Evolutionary conservation across 2,113 vertebrate species (phyloP), one percentile per base, ranked within the genome.

Genomic region (Pseudorectes ferrugineus): DNA sequence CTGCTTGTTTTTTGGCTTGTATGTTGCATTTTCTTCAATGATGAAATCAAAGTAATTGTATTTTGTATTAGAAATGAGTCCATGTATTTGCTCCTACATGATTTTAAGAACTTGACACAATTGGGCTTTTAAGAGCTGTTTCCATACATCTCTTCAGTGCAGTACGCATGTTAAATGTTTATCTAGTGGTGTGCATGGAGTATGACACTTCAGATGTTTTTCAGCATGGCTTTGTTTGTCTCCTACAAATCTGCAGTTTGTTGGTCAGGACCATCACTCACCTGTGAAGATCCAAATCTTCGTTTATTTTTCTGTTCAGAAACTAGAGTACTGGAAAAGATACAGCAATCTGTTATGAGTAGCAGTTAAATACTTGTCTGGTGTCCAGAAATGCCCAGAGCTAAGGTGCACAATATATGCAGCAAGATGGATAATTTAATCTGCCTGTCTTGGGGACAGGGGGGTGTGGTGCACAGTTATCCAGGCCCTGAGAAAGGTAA

Each of bases 321-420:
- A 26, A 33, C 15, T 36, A 11, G 22, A 61, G 12, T 28, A 36
- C 36, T 79, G 25, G 67, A 70, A 83, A 68, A 80, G 31, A 36
- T 45, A 7, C 0, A 4, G 9, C 7, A 33, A 1, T 36, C 38
- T 71, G 38, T 63, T 71, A 74, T 25, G 6, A 91, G 42, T 3
- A 46, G 46, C 26, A 49, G 26, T 35, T 59, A 24, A 61, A 58
- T 38, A 58, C 19, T 80, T 77, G 10, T 3, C 4, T 68, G 14
- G 25, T 81, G 24, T 86, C 28, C 35, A 76, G 77, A 78, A 84
- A 38, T 48, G 22, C 73, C 26, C 72, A 5, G 12, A 55, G 18
- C 54, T 68, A 31, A 57, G 16, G 54, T 25, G 9, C 19, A 42
- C 48, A 36, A 6, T 48, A 28, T 45, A 36, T 65, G 58, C 25